These are phyloP conservation scores for Percopsis omiscomaycus DNA, from an alignment of 2,797 vertebrate species.

Conservation along the genomic window DNA sequence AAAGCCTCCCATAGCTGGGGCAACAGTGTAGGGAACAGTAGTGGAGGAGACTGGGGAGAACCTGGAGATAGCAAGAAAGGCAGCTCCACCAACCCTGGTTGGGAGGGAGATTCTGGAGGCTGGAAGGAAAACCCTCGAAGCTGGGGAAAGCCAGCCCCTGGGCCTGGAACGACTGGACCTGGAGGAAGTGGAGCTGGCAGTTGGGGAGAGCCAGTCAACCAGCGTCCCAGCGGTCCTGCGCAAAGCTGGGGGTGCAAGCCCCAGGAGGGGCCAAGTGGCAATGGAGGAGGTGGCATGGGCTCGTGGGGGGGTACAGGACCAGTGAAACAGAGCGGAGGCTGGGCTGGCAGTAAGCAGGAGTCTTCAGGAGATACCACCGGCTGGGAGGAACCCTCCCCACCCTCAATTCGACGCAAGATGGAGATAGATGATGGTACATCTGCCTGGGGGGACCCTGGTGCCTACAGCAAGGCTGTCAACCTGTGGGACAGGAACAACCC, in stretches of 20 bases:
- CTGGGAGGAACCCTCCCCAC: conserved; percentile 96
- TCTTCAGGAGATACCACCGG: conserved; percentile 79
- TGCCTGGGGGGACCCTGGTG: conserved; percentile 94
- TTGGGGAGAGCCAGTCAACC: conserved; percentile 79
- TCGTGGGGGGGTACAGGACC: conserved; percentile 83
- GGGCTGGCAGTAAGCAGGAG: conserved; percentile 69
- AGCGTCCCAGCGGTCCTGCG: conserved; percentile 85
- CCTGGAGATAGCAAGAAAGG: conserved; percentile 88
- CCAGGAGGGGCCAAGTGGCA: conserved; percentile 85
- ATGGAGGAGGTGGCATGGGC: conserved; percentile 62
- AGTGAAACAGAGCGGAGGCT: conserved; percentile 79
- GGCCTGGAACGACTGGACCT: conserved; percentile 71
- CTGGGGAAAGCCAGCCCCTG: conserved; percentile 68
- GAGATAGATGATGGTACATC: conserved; percentile 97
- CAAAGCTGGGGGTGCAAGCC: conserved; percentile 81
- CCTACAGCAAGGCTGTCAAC: conserved; percentile 93
- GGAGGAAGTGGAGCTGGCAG: conserved; percentile 78
- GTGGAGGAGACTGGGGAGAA: conserved; percentile 84
- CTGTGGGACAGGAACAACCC: conserved; percentile 96
- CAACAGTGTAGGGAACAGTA: conserved; percentile 78
- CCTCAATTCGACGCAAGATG: conserved; percentile 95
- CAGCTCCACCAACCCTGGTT: conserved; percentile 77
- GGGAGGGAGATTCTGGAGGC: conserved; percentile 85
- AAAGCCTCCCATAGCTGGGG: conserved; percentile 89
- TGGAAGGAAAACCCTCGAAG: conserved; percentile 86